phyloP scores from a whole-genome alignment of 2,888 invertebrate species.

The Dastarcus helophoroides region DNA sequence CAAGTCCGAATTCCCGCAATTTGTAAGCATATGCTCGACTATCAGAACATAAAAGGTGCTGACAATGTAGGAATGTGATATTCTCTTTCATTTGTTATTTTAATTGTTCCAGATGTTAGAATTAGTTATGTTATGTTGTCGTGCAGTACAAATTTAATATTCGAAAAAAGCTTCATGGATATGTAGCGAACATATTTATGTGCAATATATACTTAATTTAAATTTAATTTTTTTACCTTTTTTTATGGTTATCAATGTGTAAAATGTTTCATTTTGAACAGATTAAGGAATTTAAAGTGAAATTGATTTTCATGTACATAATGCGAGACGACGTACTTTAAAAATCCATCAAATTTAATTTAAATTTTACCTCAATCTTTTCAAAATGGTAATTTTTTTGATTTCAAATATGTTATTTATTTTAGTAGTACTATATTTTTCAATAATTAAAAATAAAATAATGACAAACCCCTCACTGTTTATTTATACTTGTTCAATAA shows the following conservation, averaged over 20 bases:
- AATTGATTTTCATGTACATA: slow-evolving; percentile 10
- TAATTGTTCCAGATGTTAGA: slow-evolving; percentile 31
- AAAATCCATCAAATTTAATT: slow-evolving; percentile 8
- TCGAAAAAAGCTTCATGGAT: slow-evolving; percentile 30
- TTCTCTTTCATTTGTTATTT: slow-evolving; percentile 35
- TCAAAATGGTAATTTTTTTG: too few species aligned
- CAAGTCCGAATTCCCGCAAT: too few species aligned
- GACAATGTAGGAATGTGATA: slow-evolving; percentile 36
- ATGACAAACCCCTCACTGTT: too few species aligned
- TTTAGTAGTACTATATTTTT: too few species aligned
- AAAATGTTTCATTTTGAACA: slow-evolving; percentile 11
- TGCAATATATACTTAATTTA: slow-evolving; percentile 34
- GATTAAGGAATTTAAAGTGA: slow-evolving; percentile 10
- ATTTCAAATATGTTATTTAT: too few species aligned
- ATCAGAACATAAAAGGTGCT: slow-evolving; percentile 32
- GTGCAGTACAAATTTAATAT: slow-evolving; percentile 35
- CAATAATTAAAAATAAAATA: too few species aligned
- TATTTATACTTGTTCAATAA: too few species aligned
- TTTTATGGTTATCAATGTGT: slow-evolving; percentile 10
- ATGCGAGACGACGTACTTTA: slow-evolving; percentile 8
- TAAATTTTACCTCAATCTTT: slow-evolving; percentile 13
- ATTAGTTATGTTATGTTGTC: slow-evolving; percentile 31
- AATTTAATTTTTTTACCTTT: slow-evolving; percentile 10
- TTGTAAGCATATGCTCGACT: slow-evolving; percentile 16
- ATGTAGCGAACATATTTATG: slow-evolving; percentile 34